phyloP scores from a whole-genome alignment of 2,797 vertebrate species.

The Cryptoprocta ferox region DNA sequence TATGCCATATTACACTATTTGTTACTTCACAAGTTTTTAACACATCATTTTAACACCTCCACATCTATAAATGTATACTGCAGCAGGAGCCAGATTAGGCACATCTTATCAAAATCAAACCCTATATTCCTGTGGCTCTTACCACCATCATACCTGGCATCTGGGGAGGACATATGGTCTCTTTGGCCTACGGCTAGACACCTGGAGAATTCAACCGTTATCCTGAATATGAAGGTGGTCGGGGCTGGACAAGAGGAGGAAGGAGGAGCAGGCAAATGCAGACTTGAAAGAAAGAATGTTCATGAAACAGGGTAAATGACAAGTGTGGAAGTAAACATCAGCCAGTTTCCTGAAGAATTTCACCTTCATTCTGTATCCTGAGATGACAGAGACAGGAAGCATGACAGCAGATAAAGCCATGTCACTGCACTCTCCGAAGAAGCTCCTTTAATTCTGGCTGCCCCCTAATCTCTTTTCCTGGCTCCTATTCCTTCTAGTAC shows the following conservation, averaged over 20 bases:
- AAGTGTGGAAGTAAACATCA: background rate
- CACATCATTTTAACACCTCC: constrained; percentile 71
- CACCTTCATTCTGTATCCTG: background rate
- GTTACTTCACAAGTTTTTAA: constrained; percentile 68
- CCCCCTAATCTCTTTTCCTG: background rate
- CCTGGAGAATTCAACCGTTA: background rate
- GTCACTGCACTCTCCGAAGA: background rate
- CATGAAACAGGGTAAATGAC: background rate
- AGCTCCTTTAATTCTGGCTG: background rate
- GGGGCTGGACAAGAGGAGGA: background rate
- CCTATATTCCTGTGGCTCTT: background rate
- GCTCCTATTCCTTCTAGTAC: background rate
- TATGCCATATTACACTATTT: constrained; percentile 68
- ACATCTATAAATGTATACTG: constrained; percentile 55
- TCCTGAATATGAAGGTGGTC: background rate
- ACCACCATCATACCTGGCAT: background rate
- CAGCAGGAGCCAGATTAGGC: constrained; percentile 16
- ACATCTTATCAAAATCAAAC: constrained; percentile 10
- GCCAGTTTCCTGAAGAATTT: background rate
- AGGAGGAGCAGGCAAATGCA: background rate
- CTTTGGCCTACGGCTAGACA: background rate
- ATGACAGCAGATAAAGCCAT: background rate
- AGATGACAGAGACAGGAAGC: background rate
- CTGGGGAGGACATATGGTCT: background rate
- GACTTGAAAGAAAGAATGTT: background rate